Evolutionary conservation across 1,140 invertebrate species (phyloP).

Genomic region (Hetaerina americana): DNA sequence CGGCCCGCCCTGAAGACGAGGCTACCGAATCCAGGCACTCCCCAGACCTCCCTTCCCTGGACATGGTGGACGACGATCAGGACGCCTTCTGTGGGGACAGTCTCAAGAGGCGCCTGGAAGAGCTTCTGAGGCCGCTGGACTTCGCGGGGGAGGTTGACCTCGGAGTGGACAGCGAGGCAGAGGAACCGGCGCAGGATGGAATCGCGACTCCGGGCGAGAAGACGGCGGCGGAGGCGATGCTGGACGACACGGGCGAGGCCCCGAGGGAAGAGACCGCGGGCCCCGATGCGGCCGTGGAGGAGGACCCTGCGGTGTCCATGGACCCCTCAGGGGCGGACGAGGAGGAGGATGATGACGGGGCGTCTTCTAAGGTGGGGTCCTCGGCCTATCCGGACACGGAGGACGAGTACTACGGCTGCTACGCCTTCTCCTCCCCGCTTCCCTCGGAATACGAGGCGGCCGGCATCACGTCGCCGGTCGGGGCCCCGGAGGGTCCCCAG

Average conservation of each 20-base stretch:
- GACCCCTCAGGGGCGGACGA: not conserved
- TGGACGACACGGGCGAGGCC: not conserved
- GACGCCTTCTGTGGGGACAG: too few relatives aligned
- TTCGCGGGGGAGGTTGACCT: not conserved
- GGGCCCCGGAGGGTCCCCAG: not conserved
- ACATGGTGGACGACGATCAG: too few relatives aligned
- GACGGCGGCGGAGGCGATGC: too few relatives aligned
- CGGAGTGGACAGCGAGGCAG: not conserved
- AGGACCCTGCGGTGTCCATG: not conserved
- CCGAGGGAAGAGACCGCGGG: not conserved
- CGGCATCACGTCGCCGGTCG: not conserved
- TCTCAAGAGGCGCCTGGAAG: not conserved
- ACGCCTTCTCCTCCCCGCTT: slow-evolving; percentile 8
- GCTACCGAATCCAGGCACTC: too few relatives aligned
- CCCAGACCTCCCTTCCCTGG: too few relatives aligned
- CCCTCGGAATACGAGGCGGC: not conserved
- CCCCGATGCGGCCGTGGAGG: not conserved
- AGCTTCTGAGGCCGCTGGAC: not conserved
- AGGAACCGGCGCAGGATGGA: not conserved
- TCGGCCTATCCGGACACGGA: not conserved
- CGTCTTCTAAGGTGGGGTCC: not conserved
- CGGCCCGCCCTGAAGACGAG: too few relatives aligned
- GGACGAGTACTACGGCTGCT: slow-evolving; percentile 7
- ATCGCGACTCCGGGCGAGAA: too few relatives aligned
- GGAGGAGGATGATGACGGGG: not conserved